Conservation (phyloP, 2,888 invertebrate species). For the Platerodrilus igneus region DNA sequence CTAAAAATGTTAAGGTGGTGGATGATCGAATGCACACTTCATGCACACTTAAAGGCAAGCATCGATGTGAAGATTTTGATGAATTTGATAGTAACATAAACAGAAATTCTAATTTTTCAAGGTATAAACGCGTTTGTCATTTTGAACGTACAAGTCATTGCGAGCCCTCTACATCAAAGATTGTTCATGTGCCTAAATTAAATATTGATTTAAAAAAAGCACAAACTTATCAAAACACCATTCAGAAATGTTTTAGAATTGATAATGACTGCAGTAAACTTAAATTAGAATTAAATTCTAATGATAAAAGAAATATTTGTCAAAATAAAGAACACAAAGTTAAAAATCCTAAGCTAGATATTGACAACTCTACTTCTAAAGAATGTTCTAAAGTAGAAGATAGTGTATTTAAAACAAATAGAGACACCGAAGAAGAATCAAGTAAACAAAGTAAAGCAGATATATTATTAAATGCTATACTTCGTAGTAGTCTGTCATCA, state of each 20-base stretch:
- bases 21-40: slow-evolving; percentile 69
- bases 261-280: slow-evolving; percentile 19
- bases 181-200: slow-evolving; percentile 26
- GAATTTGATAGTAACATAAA: slow-evolving; percentile 52
- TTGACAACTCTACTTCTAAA: slow-evolving; percentile 46
- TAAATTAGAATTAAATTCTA: slow-evolving; percentile 30
- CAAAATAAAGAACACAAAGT: slow-evolving; percentile 23
- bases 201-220: slow-evolving; percentile 30
- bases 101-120: slow-evolving; percentile 23
- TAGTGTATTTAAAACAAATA: slow-evolving; percentile 36
- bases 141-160: slow-evolving; percentile 10
- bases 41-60: slow-evolving; percentile 71
- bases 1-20: slow-evolving; percentile 44
- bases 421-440: slow-evolving; percentile 38
- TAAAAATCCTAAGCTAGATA: slow-evolving; percentile 42
- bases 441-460: slow-evolving; percentile 38
- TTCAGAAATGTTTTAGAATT: neutral
- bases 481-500: slow-evolving; percentile 38
- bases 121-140: slow-evolving; percentile 30
- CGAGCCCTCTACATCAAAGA: slow-evolving; percentile 21
- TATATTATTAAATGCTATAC: slow-evolving; percentile 44
- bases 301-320: slow-evolving; percentile 25
- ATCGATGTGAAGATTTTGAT: slow-evolving; percentile 70
- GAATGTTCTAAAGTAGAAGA: slow-evolving; percentile 46
- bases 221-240: neutral